phyloP scores from a whole-genome alignment of 2,113 vertebrate genomes.

The Eretmochelys imbricata region DNA sequence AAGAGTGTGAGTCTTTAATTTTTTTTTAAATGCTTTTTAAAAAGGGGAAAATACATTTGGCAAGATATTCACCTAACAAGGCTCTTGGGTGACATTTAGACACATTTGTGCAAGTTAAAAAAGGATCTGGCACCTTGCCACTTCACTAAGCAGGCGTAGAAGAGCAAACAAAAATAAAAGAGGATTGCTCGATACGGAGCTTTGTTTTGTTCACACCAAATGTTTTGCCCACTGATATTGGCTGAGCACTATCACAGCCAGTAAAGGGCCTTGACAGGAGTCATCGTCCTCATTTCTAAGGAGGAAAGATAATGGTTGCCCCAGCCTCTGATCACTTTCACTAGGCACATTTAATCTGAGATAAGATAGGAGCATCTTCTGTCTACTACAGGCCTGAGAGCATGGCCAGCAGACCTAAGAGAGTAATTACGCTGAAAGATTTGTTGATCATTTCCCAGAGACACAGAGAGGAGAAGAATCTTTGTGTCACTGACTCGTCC shows the following conservation, averaged over 20 bases:
- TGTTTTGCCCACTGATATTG: conserved; percentile 16
- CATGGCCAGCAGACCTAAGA: not conserved
- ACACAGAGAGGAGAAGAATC: not conserved
- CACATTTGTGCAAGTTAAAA: conserved; percentile 56
- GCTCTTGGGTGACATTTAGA: conserved; percentile 67
- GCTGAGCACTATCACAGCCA: not conserved
- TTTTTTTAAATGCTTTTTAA: conserved; percentile 42
- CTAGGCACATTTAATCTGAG: not conserved
- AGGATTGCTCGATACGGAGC: conserved; percentile 7
- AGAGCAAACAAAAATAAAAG: conserved; percentile 61
- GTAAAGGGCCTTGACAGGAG: conserved; percentile 19
- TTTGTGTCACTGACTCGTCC: not conserved
- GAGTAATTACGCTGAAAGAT: conserved; percentile 16
- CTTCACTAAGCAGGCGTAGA: conserved; percentile 50
- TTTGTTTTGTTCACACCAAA: conserved; percentile 44
- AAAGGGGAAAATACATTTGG: conserved; percentile 57
- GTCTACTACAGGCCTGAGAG: not conserved
- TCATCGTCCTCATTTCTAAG: conserved; percentile 43
- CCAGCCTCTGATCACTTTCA: conserved; percentile 32
- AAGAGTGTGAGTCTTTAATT: not conserved
- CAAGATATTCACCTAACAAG: conserved; percentile 65
- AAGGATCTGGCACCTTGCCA: conserved; percentile 68
- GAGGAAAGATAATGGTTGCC: conserved; percentile 35
- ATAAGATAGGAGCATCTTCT: conserved; percentile 17
- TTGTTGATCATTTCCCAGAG: conserved; percentile 38